Conservation (phyloP, 2,113 vertebrate species). For the Cranoglanis bouderius region DNA sequence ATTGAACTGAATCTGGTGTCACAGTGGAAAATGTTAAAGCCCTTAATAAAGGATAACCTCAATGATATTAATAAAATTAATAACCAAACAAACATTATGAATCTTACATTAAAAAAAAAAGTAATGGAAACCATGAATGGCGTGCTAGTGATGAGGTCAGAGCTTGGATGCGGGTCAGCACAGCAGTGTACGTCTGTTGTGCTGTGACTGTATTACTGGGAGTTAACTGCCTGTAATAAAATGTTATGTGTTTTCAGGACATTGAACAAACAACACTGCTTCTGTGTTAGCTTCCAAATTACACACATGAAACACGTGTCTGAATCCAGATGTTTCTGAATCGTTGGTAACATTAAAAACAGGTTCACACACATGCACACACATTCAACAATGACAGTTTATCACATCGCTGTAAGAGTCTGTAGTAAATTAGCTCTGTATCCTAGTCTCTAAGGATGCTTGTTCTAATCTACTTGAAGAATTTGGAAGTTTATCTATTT, state of each 20-base stretch:
- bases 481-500: conserved; percentile 37
- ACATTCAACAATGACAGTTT: conserved; percentile 8
- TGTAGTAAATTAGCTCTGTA: background rate
- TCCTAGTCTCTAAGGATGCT: conserved; percentile 6
- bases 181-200: background rate
- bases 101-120: background rate
- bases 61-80: background rate
- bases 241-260: background rate
- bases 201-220: background rate
- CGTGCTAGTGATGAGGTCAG: background rate
- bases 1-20: background rate
- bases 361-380: conserved; percentile 1
- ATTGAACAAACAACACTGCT: conserved; percentile 3
- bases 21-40: background rate
- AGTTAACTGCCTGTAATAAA: conserved; percentile 9
- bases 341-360: background rate
- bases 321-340: background rate
- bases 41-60: background rate
- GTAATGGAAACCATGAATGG: background rate
- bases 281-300: background rate
- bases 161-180: background rate
- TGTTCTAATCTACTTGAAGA: conserved; percentile 19
- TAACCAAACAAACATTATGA: background rate
- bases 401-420: background rate
- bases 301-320: background rate